A percentile compares a stretch with the other conserved stretches of the same genome.
phyloP scores from a whole-genome alignment of 2,888 invertebrate genomes.

The Rhamnusium bicolor region DNA sequence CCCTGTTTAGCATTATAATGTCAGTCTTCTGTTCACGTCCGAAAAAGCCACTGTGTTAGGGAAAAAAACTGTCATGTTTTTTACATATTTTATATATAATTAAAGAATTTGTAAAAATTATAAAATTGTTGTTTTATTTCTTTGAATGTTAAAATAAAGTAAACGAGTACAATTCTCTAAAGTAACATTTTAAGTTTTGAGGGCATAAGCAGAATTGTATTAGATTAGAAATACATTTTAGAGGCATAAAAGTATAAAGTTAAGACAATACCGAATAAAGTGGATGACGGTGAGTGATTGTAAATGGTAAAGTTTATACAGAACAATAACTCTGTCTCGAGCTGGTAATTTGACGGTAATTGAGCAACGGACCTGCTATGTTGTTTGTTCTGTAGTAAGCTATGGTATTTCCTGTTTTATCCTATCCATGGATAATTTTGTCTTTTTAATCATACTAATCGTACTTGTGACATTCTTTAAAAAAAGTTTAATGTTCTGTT shows the following conservation, averaged over 20 bases:
- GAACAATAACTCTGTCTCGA: constrained; percentile 31
- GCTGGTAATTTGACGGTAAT: constrained; percentile 33
- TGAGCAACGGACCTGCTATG: constrained; percentile 23
- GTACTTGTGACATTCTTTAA: constrained; percentile 15
- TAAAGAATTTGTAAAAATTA: too few species aligned
- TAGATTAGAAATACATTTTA: not conserved
- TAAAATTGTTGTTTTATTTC: too few species aligned
- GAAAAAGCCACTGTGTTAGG: too few species aligned
- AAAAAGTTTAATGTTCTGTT: not conserved
- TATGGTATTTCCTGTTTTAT: constrained; percentile 11
- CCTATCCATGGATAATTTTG: constrained; percentile 15
- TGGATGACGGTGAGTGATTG: constrained; percentile 1
- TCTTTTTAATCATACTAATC: constrained; percentile 20
- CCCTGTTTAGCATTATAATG: too few species aligned
- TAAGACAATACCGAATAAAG: not conserved
- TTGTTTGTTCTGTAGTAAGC: constrained; percentile 1
- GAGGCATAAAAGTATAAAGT: not conserved
- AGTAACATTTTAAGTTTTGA: not conserved
- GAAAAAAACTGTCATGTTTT: too few species aligned
- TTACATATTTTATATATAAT: too few species aligned
- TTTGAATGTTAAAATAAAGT: too few species aligned
- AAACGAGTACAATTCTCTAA: too few species aligned
- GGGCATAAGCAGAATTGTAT: not conserved
- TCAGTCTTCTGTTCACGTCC: too few species aligned
- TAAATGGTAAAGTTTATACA: constrained; percentile 16